Evolutionary conservation across 2,113 vertebrate species (phyloP).

Genomic region (Cepphus grylle): DNA sequence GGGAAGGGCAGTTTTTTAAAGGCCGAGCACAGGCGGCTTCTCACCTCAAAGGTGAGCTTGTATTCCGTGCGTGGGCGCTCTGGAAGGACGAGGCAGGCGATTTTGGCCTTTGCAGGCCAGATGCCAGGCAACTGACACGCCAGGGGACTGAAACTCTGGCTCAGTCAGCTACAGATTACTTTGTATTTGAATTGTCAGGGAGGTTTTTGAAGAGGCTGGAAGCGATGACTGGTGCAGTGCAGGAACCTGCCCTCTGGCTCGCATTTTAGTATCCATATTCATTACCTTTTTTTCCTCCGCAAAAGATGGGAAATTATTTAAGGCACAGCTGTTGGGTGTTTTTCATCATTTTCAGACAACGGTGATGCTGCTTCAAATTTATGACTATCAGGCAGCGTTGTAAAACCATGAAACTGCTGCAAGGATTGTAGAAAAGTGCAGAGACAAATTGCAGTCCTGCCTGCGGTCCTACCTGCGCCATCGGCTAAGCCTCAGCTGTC

Average conservation of each 20-base stretch:
- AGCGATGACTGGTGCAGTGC: background rate
- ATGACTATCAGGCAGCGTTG: too few species aligned
- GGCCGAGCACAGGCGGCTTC: background rate
- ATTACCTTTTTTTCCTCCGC: background rate
- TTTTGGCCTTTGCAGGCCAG: background rate
- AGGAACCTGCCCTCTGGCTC: background rate
- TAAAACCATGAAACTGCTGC: background rate
- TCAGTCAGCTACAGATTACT: background rate
- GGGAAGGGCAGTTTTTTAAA: background rate
- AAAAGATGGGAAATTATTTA: background rate
- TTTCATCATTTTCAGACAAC: background rate
- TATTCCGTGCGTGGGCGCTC: fast-evolving
- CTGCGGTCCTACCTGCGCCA: background rate
- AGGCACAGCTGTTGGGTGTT: background rate
- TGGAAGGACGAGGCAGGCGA: too few species aligned
- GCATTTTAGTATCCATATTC: background rate
- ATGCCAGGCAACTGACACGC: background rate
- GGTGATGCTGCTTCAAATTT: background rate
- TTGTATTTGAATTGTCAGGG: background rate
- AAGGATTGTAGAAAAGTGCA: background rate
- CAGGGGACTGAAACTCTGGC: background rate
- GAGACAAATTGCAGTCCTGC: background rate
- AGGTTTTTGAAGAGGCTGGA: background rate
- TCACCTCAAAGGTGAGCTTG: background rate
- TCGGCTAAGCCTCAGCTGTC: background rate